phyloP scores from a whole-genome alignment of 2,113 vertebrate genomes.

The Herpailurus yagouaroundi region DNA sequence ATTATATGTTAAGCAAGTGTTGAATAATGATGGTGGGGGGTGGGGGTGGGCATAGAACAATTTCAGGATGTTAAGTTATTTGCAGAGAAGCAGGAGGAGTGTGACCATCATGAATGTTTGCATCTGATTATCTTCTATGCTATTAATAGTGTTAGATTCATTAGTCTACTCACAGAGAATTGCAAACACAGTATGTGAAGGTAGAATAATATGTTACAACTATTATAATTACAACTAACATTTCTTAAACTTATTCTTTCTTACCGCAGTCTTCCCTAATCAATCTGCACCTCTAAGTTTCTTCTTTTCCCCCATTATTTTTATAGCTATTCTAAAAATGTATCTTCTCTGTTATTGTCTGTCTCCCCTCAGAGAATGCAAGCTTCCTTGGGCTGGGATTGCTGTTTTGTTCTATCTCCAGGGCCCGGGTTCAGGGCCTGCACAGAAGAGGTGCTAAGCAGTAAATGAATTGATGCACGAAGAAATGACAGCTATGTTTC shows the following conservation, averaged over 20 bases:
- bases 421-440: background rate
- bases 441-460: background rate
- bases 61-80: background rate
- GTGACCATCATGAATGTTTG: rapidly evolving
- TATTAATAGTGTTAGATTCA: background rate
- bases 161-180: background rate
- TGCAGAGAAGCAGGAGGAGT: background rate
- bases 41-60: background rate
- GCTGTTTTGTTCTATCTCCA: background rate
- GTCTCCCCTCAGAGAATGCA: background rate
- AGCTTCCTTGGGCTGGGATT: background rate
- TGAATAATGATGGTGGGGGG: background rate
- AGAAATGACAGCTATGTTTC: background rate
- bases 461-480: background rate
- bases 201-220: background rate
- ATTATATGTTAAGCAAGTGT: background rate
- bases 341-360: background rate
- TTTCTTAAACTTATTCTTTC: background rate
- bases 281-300: background rate
- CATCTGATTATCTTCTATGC: background rate
- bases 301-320: background rate
- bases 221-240: background rate
- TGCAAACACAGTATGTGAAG: background rate
- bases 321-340: background rate
- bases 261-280: background rate